Conservation (phyloP, 2,888 invertebrate genomes). For the Prenolepis imparis region DNA sequence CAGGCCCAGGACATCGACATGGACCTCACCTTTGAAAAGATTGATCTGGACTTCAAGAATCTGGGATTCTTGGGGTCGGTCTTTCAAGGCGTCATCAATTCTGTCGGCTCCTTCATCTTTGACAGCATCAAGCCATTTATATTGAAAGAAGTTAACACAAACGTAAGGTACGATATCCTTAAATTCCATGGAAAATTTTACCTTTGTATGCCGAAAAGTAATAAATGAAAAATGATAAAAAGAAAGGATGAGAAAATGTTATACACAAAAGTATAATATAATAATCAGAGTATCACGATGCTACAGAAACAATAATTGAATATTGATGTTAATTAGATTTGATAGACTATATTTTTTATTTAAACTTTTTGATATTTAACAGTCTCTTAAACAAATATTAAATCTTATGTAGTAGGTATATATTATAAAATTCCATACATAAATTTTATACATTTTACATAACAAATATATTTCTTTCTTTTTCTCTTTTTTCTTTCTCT, state of each 20-base stretch:
- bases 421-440: neutral
- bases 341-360: neutral
- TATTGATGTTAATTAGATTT: neutral
- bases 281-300: neutral
- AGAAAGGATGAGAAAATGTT: neutral
- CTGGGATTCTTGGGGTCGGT: slow-evolving; percentile 92
- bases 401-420: neutral
- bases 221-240: neutral
- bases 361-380: neutral
- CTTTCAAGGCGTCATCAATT: slow-evolving; percentile 92
- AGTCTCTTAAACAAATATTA: neutral
- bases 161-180: slow-evolving; percentile 86
- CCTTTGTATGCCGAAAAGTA: neutral
- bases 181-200: neutral
- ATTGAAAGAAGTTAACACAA: slow-evolving; percentile 92
- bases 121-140: slow-evolving; percentile 95
- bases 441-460: neutral
- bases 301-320: neutral
- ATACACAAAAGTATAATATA: neutral
- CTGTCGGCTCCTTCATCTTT: slow-evolving; percentile 93
- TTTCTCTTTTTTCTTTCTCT: neutral
- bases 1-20: slow-evolving; percentile 93
- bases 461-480: neutral
- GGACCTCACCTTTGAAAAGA: slow-evolving; percentile 92
- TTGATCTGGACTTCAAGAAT: slow-evolving; percentile 94